Evolutionary conservation across 2,888 invertebrate genomes (phyloP).

Genomic region (Alloplasta piceator): DNA sequence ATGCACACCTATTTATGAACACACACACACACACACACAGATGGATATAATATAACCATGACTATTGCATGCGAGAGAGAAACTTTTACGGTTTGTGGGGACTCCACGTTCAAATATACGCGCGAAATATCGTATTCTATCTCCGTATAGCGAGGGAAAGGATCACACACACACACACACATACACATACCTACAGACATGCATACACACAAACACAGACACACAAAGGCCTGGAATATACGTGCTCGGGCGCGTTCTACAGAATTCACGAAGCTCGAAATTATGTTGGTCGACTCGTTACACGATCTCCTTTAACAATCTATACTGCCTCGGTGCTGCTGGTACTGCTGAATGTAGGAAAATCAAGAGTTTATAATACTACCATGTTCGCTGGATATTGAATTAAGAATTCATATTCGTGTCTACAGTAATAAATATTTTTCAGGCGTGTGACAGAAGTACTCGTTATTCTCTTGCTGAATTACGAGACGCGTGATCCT

Average conservation of each 20-base stretch:
- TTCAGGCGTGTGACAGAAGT: neutral
- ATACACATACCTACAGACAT: neutral
- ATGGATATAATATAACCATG: conserved; percentile 15
- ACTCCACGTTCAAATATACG: conserved; percentile 45
- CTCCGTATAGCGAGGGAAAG: conserved; percentile 66
- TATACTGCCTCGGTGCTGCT: conserved; percentile 31
- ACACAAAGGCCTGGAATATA: conserved; percentile 51
- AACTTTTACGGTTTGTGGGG: conserved; percentile 33
- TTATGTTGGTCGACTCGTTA: conserved; percentile 67
- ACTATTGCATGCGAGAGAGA: conserved; percentile 47
- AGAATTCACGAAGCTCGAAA: conserved; percentile 72
- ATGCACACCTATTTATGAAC: no score
- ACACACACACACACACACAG: no score
- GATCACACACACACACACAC: conserved; percentile 17
- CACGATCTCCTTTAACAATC: conserved; percentile 62
- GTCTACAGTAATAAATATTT: conserved; percentile 5
- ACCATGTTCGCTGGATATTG: conserved; percentile 50
- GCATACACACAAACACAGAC: conserved; percentile 15
- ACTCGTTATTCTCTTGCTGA: conserved; percentile 5
- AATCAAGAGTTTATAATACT: conserved; percentile 57
- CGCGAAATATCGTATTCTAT: conserved; percentile 75
- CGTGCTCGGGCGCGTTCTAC: conserved; percentile 61
- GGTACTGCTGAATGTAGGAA: conserved; percentile 22
- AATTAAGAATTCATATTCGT: conserved; percentile 52
- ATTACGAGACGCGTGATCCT: neutral